Evolutionary conservation across 2,113 vertebrate species (phyloP).

Genomic region (Cochlearius cochlearius): DNA sequence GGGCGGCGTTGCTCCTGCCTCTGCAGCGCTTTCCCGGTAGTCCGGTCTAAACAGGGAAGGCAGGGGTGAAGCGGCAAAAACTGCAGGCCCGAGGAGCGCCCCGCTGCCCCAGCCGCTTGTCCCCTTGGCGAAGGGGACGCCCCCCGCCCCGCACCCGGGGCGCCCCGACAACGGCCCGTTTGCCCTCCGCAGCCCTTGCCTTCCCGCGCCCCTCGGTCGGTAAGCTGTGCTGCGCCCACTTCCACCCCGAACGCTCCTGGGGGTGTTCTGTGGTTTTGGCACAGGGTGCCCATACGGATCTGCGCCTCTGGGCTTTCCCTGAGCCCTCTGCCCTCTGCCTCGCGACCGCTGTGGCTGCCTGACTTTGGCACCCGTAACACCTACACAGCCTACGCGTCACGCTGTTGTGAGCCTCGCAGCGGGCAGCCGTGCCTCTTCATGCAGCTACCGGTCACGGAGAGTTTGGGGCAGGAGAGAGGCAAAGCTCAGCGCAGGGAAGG

Average conservation of each 20-base stretch:
- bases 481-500: fast-evolving
- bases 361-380: fast-evolving
- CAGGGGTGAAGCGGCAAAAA: neutral
- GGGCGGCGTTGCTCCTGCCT: neutral
- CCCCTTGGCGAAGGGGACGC: neutral
- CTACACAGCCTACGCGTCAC: fast-evolving
- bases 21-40: neutral
- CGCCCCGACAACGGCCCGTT: fast-evolving
- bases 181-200: neutral
- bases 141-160: too few relatives aligned
- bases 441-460: neutral
- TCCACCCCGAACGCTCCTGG: neutral
- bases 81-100: too few relatives aligned
- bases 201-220: fast-evolving
- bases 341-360: fast-evolving
- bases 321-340: too few relatives aligned
- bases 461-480: neutral
- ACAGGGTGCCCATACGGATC: fast-evolving
- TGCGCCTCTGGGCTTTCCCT: too few relatives aligned
- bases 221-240: fast-evolving
- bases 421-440: fast-evolving
- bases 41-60: neutral
- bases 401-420: neutral
- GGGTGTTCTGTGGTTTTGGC: fast-evolving
- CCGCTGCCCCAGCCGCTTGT: neutral